Conservation (phyloP, 2,797 vertebrate species). For the Ptychadena robeensis region DNA sequence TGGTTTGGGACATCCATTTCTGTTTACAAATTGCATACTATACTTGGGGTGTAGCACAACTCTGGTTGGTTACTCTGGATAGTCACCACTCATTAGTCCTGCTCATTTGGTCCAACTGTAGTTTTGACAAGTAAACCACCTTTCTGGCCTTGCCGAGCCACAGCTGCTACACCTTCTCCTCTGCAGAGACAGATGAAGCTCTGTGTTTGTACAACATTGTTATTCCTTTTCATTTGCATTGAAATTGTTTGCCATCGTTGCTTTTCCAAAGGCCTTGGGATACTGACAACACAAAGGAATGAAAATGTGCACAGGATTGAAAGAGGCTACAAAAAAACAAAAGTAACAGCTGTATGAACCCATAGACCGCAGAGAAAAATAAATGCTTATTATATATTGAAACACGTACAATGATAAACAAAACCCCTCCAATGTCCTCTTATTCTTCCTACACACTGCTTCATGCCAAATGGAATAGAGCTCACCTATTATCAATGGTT, state of each 20-base stretch:
- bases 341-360: not conserved
- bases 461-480: conserved; percentile 7
- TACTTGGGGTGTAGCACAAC: too few species aligned
- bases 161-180: not conserved
- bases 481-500: conserved; percentile 2
- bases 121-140: not conserved
- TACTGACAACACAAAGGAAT: not conserved
- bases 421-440: too few species aligned
- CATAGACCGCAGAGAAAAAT: not conserved
- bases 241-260: conserved; percentile 21
- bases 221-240: conserved; percentile 19
- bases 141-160: not conserved
- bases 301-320: not conserved
- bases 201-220: conserved; percentile 26
- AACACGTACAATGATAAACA: not conserved
- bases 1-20: too few species aligned
- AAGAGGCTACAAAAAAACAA: not conserved
- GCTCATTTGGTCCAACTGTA: too few species aligned
- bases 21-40: too few species aligned
- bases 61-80: too few species aligned
- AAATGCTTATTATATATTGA: not conserved
- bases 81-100: too few species aligned
- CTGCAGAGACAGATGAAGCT: conserved; percentile 17
- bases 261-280: conserved; percentile 25
- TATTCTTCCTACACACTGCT: too few species aligned